Percentiles rank a stretch among this genome's conserved stretches.
phyloP scores from a whole-genome alignment of 2,888 invertebrate species.

The Phyllotreta striolata region DNA sequence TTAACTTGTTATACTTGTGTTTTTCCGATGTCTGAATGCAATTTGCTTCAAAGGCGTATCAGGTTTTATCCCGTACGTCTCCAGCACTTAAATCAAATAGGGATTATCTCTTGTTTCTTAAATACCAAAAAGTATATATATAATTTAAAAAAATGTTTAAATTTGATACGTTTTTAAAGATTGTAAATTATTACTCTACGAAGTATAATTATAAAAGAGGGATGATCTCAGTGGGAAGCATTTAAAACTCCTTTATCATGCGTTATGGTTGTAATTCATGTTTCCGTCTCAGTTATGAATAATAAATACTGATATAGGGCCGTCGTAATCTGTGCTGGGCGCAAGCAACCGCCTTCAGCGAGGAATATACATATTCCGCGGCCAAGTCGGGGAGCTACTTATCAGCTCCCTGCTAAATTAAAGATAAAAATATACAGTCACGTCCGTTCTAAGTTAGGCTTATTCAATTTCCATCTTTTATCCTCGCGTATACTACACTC shows the following conservation, averaged over 20 bases:
- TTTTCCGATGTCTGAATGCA: neutral
- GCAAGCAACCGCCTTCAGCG: constrained; percentile 53
- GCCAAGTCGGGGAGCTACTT: constrained; percentile 55
- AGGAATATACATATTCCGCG: constrained; percentile 57
- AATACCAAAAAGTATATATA: too few species aligned
- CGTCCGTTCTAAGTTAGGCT: constrained; percentile 60
- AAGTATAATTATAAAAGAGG: constrained; percentile 50
- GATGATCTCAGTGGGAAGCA: constrained; percentile 57
- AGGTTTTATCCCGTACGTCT: too few species aligned
- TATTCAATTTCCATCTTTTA: constrained; percentile 60
- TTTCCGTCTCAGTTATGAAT: constrained; percentile 60
- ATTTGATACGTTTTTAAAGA: neutral
- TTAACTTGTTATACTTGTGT: constrained; percentile 18
- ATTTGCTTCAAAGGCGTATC: too few species aligned
- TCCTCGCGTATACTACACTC: constrained; percentile 19
- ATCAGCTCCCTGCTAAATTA: constrained; percentile 61
- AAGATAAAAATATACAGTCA: constrained; percentile 62
- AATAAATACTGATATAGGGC: constrained; percentile 61
- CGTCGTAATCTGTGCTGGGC: constrained; percentile 56
- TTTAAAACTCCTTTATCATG: constrained; percentile 59
- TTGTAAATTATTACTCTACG: constrained; percentile 1
- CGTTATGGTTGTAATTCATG: constrained; percentile 59
- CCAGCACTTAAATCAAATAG: too few species aligned
- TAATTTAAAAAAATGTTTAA: too few species aligned
- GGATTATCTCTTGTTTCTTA: too few species aligned